Evolutionary conservation across 2,113 vertebrate species (phyloP).

Genomic region (Myodes glareolus): DNA sequence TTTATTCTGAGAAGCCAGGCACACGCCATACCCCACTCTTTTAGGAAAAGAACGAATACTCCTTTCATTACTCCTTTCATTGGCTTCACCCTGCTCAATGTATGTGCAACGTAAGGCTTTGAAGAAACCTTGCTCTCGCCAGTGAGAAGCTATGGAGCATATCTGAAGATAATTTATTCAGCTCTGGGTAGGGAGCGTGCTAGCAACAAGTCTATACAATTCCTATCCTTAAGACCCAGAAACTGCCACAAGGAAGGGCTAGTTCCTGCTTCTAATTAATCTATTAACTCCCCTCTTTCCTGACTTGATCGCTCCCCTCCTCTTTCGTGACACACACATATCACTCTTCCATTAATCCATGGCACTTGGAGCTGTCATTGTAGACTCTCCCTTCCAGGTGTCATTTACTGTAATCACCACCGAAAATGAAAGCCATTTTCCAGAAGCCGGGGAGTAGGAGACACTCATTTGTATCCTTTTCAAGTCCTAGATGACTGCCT

Average conservation of each 20-base stretch:
- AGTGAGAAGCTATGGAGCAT: constrained; percentile 32
- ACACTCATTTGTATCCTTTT: constrained; percentile 58
- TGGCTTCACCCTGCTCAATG: neutral
- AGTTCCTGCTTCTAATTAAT: constrained; percentile 70
- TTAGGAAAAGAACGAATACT: neutral
- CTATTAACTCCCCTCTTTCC: constrained; percentile 51
- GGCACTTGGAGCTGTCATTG: constrained; percentile 44
- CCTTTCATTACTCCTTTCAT: neutral
- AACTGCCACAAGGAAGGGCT: constrained; percentile 58
- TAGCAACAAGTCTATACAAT: constrained; percentile 13
- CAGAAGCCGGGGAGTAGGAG: constrained; percentile 60
- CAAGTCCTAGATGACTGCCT: constrained; percentile 59
- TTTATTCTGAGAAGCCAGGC: neutral
- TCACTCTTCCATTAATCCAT: constrained; percentile 34
- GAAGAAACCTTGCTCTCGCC: neutral
- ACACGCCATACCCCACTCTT: neutral
- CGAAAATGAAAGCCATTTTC: constrained; percentile 63
- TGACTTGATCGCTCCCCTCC: constrained; percentile 19
- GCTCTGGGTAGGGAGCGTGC: constrained; percentile 12
- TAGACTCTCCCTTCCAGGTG: constrained; percentile 59
- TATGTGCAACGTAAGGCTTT: neutral
- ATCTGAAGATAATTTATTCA: constrained; percentile 64
- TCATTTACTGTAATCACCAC: constrained; percentile 60
- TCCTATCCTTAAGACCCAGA: constrained; percentile 64
- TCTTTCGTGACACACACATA: neutral